phyloP scores from a whole-genome alignment of 2,888 invertebrate species.

The Emmelina monodactyla region DNA sequence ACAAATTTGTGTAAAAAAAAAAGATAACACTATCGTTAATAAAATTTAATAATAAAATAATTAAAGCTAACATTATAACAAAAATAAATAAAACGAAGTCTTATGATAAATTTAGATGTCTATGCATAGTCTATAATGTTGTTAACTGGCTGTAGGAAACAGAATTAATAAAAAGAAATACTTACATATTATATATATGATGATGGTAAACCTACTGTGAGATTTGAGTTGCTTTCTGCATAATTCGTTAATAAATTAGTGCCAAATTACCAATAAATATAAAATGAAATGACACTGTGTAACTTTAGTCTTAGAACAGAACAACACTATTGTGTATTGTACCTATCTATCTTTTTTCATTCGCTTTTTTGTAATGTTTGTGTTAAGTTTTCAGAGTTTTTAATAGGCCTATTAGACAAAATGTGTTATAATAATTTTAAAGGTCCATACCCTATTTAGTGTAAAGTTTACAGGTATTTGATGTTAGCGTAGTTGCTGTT shows the following conservation, averaged over 20 bases:
- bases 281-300: too few relatives aligned
- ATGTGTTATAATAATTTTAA: too few relatives aligned
- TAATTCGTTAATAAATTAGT: too few relatives aligned
- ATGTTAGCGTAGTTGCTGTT: constrained; percentile 30
- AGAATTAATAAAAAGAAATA: neutral
- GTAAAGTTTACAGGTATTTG: constrained; percentile 43
- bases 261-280: too few relatives aligned
- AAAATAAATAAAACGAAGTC: constrained; percentile 7
- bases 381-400: too few relatives aligned
- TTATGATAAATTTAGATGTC: constrained; percentile 10
- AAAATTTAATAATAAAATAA: neutral
- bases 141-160: neutral
- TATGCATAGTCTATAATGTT: neutral
- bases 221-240: too few relatives aligned
- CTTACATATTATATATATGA: too few relatives aligned
- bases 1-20: neutral
- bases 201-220: too few relatives aligned
- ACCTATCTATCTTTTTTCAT: too few relatives aligned
- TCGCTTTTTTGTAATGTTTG: too few relatives aligned
- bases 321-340: too few relatives aligned
- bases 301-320: too few relatives aligned
- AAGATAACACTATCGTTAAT: neutral
- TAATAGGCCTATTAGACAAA: neutral
- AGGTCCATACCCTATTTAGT: constrained; percentile 27
- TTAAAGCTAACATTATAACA: neutral